These are phyloP conservation scores for Notodromas monacha DNA, from an alignment of 2,888 invertebrate genomes.

Conservation along the genomic window DNA sequence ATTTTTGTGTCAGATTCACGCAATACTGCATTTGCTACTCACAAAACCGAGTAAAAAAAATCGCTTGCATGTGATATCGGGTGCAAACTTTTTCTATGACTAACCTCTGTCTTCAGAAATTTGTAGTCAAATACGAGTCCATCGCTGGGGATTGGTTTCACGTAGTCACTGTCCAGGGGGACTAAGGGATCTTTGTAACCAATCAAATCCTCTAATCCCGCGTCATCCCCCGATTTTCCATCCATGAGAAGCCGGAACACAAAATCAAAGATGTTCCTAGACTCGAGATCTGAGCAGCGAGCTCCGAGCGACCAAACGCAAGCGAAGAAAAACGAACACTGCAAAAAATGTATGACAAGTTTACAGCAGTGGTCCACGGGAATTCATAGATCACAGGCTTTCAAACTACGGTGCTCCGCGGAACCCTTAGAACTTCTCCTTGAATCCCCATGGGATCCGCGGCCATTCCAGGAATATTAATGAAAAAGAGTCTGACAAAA, in stretches of 20 bases:
- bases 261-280: constrained; percentile 38
- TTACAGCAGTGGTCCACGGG: not conserved
- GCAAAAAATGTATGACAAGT: constrained; percentile 10
- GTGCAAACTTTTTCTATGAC: too few species aligned
- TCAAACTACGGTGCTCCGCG: constrained; percentile 35
- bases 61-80: too few species aligned
- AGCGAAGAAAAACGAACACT: constrained; percentile 72
- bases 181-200: too few species aligned
- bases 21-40: too few species aligned
- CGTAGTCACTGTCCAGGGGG: constrained; percentile 33
- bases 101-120: too few species aligned
- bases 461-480: too few species aligned
- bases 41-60: too few species aligned
- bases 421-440: constrained; percentile 40
- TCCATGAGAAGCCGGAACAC: constrained; percentile 46
- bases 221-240: constrained; percentile 38
- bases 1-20: too few species aligned
- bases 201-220: constrained; percentile 20
- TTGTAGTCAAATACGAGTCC: constrained; percentile 17
- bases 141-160: constrained; percentile 25
- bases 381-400: constrained; percentile 15
- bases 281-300: constrained; percentile 32
- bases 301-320: constrained; percentile 73
- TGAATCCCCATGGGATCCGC: too few species aligned
- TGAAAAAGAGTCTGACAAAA: too few species aligned